phyloP scores from a whole-genome alignment of 2,888 invertebrate species.

The Cloeon dipterum region DNA sequence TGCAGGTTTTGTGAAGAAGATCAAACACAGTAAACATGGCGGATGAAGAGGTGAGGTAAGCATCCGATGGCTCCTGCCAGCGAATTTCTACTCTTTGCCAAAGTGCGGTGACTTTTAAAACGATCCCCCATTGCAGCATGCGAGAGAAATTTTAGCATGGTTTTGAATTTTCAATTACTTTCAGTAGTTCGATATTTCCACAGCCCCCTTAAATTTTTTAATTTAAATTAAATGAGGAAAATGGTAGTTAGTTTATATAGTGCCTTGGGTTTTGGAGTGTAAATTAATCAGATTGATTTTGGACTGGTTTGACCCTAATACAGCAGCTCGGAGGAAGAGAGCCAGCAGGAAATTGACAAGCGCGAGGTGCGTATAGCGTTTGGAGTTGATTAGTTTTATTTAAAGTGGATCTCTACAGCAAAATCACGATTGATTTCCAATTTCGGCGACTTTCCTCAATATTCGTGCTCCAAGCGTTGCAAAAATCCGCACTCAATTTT shows the following conservation, averaged over 20 bases:
- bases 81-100: no score
- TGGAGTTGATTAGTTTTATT: no score
- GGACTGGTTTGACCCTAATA: background rate
- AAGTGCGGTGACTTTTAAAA: background rate
- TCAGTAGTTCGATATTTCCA: no score
- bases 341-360: background rate
- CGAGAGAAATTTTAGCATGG: conserved; percentile 1
- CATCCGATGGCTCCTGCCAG: conserved; percentile 14
- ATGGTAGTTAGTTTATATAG: no score
- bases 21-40: no score
- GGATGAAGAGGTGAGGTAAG: conserved; percentile 88
- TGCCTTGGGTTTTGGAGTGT: background rate
- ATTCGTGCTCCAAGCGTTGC: no score
- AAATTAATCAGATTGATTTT: background rate
- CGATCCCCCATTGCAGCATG: background rate
- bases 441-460: no score
- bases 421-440: no score
- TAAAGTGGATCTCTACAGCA: no score
- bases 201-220: background rate
- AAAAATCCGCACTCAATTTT: no score
- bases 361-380: background rate
- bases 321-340: background rate
- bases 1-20: no score
- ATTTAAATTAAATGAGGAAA: background rate
- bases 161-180: no score